Conservation (phyloP, 2,797 vertebrate genomes). For the Sparidentex hasta region DNA sequence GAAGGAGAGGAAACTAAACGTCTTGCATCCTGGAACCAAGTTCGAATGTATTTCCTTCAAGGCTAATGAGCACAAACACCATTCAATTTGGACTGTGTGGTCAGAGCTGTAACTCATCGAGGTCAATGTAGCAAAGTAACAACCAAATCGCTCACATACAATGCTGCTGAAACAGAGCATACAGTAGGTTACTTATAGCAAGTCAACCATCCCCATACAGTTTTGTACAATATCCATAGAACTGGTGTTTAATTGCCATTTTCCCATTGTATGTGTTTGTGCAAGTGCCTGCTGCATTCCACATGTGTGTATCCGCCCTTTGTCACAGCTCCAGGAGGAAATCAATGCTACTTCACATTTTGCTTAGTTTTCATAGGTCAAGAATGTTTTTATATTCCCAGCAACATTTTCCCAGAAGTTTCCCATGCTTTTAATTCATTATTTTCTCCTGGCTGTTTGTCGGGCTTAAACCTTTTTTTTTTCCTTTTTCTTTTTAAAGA, state of each 20-base stretch:
- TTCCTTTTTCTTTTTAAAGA: not conserved
- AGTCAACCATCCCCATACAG: not conserved
- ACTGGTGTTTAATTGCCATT: slow-evolving; percentile 4
- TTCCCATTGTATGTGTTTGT: not conserved
- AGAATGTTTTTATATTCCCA: slow-evolving; percentile 13
- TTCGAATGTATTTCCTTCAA: not conserved
- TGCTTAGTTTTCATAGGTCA: slow-evolving; percentile 9
- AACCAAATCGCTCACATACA: not conserved
- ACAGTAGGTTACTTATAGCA: not conserved
- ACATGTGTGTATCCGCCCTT: not conserved
- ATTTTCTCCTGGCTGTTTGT: slow-evolving; percentile 32
- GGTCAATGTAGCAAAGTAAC: not conserved
- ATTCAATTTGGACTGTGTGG: not conserved
- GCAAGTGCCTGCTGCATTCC: not conserved
- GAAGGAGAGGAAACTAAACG: not conserved
- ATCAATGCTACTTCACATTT: slow-evolving; percentile 3
- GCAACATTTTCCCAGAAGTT: slow-evolving; percentile 26
- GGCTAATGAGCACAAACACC: not conserved
- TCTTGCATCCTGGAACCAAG: not conserved
- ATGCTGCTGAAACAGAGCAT: not conserved
- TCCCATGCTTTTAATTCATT: slow-evolving; percentile 24
- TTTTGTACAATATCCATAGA: not conserved
- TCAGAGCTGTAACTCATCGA: not conserved
- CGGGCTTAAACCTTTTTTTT: slow-evolving; percentile 8
- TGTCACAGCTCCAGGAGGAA: too few species aligned